Evolutionary conservation across 1,140 invertebrate genomes (phyloP).

Genomic region (Bombus balteatus): DNA sequence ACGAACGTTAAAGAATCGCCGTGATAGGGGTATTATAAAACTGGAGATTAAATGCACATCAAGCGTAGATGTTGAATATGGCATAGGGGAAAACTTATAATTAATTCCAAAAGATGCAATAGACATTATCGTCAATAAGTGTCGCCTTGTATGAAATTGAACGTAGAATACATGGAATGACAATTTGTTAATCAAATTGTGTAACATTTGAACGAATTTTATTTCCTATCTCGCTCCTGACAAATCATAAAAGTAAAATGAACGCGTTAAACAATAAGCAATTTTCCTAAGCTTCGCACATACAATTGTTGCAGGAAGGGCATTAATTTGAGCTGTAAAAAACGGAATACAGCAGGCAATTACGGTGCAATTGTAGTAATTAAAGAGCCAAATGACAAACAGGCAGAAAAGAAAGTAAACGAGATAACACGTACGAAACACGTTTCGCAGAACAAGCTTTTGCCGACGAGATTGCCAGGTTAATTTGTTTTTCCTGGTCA

Average conservation of each 20-base stretch:
- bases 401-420: neutral
- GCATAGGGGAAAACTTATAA: neutral
- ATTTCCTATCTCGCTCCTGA: neutral
- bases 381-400: conserved; percentile 17
- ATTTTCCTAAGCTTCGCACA: too few species aligned
- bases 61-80: too few species aligned
- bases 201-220: neutral
- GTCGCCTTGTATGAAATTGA: neutral
- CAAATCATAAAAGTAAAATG: neutral
- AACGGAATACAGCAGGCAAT: neutral
- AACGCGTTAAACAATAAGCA: neutral
- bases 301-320: neutral
- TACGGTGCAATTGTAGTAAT: neutral
- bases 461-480: neutral
- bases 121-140: neutral
- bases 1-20: too few species aligned
- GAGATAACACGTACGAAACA: conserved; percentile 26
- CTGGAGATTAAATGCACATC: neutral
- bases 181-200: neutral
- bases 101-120: neutral
- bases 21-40: neutral
- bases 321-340: neutral
- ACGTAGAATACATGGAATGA: neutral
- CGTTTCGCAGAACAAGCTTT: neutral
- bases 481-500: neutral